Percentiles rank a stretch among this genome's conserved stretches.
These are phyloP conservation scores for Eristalis intricaria DNA, from an alignment of 2,888 invertebrate species.

Conservation along the genomic window DNA sequence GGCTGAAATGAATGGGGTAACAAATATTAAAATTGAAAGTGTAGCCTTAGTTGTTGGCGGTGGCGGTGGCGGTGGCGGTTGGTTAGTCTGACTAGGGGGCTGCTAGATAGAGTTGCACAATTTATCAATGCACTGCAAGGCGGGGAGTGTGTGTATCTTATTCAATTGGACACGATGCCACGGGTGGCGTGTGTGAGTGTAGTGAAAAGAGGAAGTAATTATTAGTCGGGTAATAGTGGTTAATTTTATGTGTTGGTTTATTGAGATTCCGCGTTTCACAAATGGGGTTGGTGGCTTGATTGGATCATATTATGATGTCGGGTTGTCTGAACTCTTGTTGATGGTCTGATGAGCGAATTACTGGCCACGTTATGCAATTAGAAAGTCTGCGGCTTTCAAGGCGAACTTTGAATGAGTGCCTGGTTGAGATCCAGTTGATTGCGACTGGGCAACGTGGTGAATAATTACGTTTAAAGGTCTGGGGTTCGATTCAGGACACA, in stretches of 20 bases:
- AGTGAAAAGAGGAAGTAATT: constrained; percentile 63
- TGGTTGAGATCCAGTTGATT: too few relatives aligned
- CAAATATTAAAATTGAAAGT: constrained; percentile 42
- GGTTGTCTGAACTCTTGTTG: not conserved
- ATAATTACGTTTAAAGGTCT: too few relatives aligned
- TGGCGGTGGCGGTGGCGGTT: not conserved
- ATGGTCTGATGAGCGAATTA: not conserved
- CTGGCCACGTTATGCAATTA: not conserved
- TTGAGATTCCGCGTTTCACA: constrained; percentile 10
- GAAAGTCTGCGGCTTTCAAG: not conserved
- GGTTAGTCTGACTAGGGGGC: not conserved
- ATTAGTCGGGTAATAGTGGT: constrained; percentile 50
- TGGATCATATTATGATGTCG: not conserved
- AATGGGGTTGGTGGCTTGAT: constrained; percentile 17
- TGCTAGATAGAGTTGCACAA: constrained; percentile 13
- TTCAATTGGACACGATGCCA: constrained; percentile 8
- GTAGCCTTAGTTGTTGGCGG: not conserved
- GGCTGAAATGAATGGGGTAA: constrained; percentile 14
- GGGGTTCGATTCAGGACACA: too few relatives aligned
- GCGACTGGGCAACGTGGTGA: too few relatives aligned
- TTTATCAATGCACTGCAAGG: constrained; percentile 22
- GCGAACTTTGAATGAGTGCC: not conserved
- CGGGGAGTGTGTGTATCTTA: not conserved
- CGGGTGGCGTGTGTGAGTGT: not conserved
- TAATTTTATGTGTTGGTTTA: constrained; percentile 49